These are phyloP conservation scores for Colostygia pectinataria DNA, from an alignment of 2,888 invertebrate species.

Conservation along the genomic window DNA sequence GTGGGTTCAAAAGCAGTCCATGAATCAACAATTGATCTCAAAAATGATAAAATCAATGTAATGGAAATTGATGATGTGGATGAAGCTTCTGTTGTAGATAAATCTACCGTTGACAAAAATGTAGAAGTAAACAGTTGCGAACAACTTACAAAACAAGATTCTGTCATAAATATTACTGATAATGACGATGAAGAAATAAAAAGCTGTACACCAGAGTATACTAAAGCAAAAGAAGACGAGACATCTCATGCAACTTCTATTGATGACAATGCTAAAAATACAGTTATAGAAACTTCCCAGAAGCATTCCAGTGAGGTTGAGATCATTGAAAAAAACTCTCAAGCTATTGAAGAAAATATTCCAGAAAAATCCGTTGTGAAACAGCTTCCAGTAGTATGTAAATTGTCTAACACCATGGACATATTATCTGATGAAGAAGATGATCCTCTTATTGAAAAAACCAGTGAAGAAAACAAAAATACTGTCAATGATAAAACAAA, in stretches of 20 bases:
- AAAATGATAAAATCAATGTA: constrained; percentile 1
- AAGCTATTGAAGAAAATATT: constrained; percentile 11
- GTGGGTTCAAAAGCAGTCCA: neutral
- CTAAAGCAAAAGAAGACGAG: constrained; percentile 6
- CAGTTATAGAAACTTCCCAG: neutral
- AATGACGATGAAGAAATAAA: constrained; percentile 10
- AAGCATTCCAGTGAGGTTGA: constrained; percentile 13
- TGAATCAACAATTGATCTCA: neutral
- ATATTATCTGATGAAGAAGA: constrained; percentile 74
- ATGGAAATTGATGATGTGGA: constrained; percentile 29
- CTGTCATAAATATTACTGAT: constrained; percentile 13
- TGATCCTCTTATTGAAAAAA: constrained; percentile 35
- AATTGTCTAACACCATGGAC: constrained; percentile 65
- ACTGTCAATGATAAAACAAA: neutral
- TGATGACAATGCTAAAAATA: constrained; percentile 24
- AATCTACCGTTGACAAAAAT: neutral
- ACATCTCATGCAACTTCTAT: constrained; percentile 11
- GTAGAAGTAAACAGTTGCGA: constrained; percentile 2
- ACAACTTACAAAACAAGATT: constrained; percentile 4
- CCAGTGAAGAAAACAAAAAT: constrained; percentile 1
- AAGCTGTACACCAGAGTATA: constrained; percentile 20
- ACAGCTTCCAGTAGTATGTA: constrained; percentile 43
- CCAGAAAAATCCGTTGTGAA: constrained; percentile 5
- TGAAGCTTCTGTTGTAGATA: neutral
- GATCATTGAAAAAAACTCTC: constrained; percentile 23